phyloP scores from a whole-genome alignment of 2,113 vertebrate genomes.

The Cariama cristata region DNA sequence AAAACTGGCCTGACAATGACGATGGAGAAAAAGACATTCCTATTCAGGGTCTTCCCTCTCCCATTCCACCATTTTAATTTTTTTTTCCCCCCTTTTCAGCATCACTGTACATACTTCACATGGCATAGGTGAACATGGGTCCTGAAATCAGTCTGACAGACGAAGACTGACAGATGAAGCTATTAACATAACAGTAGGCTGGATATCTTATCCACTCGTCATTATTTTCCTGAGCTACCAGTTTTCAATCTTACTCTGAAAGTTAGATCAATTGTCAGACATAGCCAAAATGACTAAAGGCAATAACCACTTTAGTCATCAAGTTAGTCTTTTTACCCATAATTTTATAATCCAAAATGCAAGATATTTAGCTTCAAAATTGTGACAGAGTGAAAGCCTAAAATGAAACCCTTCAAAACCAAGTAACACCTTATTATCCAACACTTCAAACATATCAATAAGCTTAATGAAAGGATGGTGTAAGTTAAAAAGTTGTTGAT shows the following conservation, averaged over 20 bases:
- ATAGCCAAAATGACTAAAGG: background rate
- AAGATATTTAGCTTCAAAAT: background rate
- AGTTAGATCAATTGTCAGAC: background rate
- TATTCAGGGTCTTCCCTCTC: background rate
- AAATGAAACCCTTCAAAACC: background rate
- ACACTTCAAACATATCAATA: background rate
- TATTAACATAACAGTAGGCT: background rate
- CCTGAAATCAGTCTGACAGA: background rate
- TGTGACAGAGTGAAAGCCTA: background rate
- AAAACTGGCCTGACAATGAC: background rate
- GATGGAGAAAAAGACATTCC: background rate
- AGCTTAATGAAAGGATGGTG: background rate
- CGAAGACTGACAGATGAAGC: background rate
- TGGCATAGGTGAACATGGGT: fast-evolving
- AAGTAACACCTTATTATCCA: background rate
- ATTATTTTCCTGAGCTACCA: background rate
- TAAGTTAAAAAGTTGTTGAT: background rate
- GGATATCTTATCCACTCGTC: background rate
- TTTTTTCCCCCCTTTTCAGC: background rate
- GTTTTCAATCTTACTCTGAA: background rate
- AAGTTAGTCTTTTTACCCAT: background rate
- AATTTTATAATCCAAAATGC: background rate
- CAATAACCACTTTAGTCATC: background rate
- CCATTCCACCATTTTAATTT: too few species aligned
- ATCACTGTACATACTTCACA: background rate